phyloP scores from a whole-genome alignment of 2,888 invertebrate species.

The Lordiphosa andalusiaca region DNA sequence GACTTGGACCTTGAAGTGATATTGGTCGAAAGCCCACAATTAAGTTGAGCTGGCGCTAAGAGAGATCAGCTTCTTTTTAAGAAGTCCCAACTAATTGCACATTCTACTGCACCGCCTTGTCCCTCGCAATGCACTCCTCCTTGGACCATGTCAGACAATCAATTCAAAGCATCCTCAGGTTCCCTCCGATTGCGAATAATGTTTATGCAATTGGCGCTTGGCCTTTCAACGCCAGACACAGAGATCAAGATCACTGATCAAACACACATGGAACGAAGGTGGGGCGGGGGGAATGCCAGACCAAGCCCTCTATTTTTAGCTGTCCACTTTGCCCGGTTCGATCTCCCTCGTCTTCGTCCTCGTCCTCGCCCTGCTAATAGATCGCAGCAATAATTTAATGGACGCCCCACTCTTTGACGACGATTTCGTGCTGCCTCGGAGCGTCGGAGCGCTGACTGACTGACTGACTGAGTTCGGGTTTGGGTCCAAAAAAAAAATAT shows the following conservation, averaged over 20 bases:
- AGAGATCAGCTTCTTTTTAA: not conserved
- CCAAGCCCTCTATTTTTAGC: conserved; percentile 36
- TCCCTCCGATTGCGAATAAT: not conserved
- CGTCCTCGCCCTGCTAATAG: conserved; percentile 63
- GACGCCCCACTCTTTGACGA: conserved; percentile 22
- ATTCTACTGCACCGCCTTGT: not conserved
- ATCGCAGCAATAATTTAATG: conserved; percentile 71
- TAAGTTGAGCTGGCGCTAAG: no score
- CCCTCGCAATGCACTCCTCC: not conserved
- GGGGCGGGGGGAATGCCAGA: no score
- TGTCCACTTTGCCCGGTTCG: conserved; percentile 4
- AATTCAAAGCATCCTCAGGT: not conserved
- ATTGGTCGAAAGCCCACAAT: no score
- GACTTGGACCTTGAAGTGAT: no score
- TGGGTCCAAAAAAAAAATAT: not conserved
- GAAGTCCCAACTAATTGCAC: not conserved
- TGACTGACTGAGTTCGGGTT: not conserved
- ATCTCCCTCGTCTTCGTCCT: conserved; percentile 32
- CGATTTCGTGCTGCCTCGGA: conserved; percentile 15
- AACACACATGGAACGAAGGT: no score
- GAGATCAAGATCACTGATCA: conserved; percentile 34
- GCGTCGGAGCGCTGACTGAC: not conserved
- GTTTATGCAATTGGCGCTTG: conserved; percentile 29
- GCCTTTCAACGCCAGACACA: conserved; percentile 57
- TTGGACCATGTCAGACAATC: conserved; percentile 20